These are phyloP conservation scores for Empis stercorea DNA, from an alignment of 2,888 invertebrate genomes.

Conservation along the genomic window DNA sequence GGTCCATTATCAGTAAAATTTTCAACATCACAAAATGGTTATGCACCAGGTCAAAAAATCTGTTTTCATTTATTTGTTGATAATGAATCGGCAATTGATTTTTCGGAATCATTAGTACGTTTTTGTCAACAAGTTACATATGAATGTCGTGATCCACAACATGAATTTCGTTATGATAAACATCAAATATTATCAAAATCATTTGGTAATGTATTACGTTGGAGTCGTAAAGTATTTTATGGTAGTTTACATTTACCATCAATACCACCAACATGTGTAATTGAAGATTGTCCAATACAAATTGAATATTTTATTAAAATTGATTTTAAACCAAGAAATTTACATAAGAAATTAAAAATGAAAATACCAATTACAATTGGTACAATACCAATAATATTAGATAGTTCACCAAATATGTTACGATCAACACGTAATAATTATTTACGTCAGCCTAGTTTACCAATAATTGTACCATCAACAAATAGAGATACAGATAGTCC, in stretches of 20 bases:
- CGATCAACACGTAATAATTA: background rate
- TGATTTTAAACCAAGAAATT: constrained; percentile 40
- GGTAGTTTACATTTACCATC: constrained; percentile 54
- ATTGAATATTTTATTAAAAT: constrained; percentile 60
- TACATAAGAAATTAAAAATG: constrained; percentile 50
- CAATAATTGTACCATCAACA: constrained; percentile 15
- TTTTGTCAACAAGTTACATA: constrained; percentile 48
- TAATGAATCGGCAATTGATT: constrained; percentile 58
- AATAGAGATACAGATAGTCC: constrained; percentile 29
- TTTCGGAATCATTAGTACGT: constrained; percentile 48
- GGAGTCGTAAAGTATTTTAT: constrained; percentile 48
- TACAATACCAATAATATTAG: constrained; percentile 44
- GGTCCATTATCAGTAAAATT: constrained; percentile 34
- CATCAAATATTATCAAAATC: constrained; percentile 30
- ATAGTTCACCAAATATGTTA: constrained; percentile 15
- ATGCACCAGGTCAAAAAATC: constrained; percentile 62
- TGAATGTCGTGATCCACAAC: constrained; percentile 32
- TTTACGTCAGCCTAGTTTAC: constrained; percentile 11
- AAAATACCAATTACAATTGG: constrained; percentile 59
- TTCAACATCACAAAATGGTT: constrained; percentile 52
- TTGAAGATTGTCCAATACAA: constrained; percentile 59
- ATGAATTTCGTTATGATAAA: constrained; percentile 32
- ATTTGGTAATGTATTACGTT: constrained; percentile 47
- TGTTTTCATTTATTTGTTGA: constrained; percentile 56
- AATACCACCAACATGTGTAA: constrained; percentile 61